Conservation (phyloP, 30 jellyfish, hydroid and myxozoan species). For the Mastigias papua region DNA sequence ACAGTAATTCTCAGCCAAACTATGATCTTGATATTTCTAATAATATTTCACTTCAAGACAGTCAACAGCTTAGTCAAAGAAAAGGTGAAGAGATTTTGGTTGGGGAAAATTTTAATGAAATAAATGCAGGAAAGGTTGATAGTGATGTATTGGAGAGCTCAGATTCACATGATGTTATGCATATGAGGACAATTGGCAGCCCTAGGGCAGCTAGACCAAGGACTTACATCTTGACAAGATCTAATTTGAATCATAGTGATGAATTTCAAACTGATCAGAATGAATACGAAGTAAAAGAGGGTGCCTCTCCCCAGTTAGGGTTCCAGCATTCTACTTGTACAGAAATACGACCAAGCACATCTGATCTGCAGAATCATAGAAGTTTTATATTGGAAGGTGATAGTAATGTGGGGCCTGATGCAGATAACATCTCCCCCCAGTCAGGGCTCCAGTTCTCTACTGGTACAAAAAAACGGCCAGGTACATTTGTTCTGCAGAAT, state of each 20-base stretch:
- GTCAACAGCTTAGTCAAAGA: neutral
- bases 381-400: too few relatives aligned
- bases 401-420: too few relatives aligned
- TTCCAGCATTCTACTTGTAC: neutral
- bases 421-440: too few relatives aligned
- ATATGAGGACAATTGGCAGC: neutral
- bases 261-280: neutral
- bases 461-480: slow-evolving; percentile 4
- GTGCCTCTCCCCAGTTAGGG: neutral
- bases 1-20: neutral
- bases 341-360: slow-evolving; percentile 4
- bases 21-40: neutral
- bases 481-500: slow-evolving; percentile 13
- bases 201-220: slow-evolving; percentile 6
- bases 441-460: too few relatives aligned
- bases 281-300: neutral
- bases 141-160: neutral
- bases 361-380: neutral
- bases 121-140: neutral
- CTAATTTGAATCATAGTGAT: neutral
- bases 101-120: neutral
- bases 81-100: neutral
- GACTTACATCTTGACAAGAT: slow-evolving; percentile 8
- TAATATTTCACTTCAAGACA: neutral
- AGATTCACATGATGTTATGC: neutral